Base-by-base conservation (phyloP, 2,888 invertebrate species). In the Phrixothrix hirtus region DNA sequence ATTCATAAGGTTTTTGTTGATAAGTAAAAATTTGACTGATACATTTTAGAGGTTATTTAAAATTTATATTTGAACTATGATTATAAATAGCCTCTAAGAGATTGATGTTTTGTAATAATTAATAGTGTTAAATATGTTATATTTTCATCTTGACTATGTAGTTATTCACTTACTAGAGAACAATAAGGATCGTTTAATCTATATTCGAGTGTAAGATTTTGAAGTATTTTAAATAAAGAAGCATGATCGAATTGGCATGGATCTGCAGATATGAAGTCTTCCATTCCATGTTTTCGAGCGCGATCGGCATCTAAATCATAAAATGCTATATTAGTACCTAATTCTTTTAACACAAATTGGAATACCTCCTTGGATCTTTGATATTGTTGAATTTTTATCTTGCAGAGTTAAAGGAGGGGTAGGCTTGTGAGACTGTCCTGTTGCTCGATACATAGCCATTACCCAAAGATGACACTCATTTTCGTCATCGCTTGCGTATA, bases 391-490 rank as follows among this genome's bases (percentile, higher is more conserved):
- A 73, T 87, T 89, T 81, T 95, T 87, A 77, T 91, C 87, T 80
- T 87, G 79, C 70, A 82, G 65, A 75, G 83, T 44, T 31, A 92
- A 83, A 0, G 95, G 95, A 4, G 98, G 97, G 1, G 95, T 93
- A 4, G 99, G 99, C 75, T 99, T 99, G 78, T 99, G 97, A 41
- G 95, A 94, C 77, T 99, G 99, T 2, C 99, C 99, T 1, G 99
- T 99, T n/a, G 99, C 99, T 64, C 99, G 82, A 76, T 98, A 99
- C 81, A 99, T 84, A 1, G 98, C 98, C 90, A 97, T 98, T 21
- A 99, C 98, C 99, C 99, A 99, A 59, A 97, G 79, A 72, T 97
- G 96, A 67, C 96, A 91, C 74, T 99, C 99, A 70, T 94, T 95
- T 78, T 99, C 96, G 75, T 97, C 96, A 63, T 95, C 93, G 65